Base-by-base conservation (phyloP, 2,888 invertebrate species). In the Philereme transversata region DNA sequence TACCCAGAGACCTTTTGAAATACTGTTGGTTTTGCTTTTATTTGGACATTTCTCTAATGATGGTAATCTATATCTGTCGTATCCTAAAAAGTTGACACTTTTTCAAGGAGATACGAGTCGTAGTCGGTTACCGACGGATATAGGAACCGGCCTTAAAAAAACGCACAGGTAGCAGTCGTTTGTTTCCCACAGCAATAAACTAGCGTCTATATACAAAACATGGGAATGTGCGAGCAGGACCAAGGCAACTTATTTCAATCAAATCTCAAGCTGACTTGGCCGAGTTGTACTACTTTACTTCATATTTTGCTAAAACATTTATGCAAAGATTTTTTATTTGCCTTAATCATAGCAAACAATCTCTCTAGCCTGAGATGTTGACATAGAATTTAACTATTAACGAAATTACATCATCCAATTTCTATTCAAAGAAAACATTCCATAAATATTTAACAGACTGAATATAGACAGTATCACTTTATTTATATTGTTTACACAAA, bases 381-480 rank as follows among this genome's bases (percentile, higher is more conserved):
- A n/a, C 5, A 7, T 41, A 8, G n/a, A 43, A n/a, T 43, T 8
- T 38, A 38, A 5, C 38, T 7, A 50, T 60, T 22, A 5, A 36
- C 35, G 44, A 48, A 58, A 48, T 48, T 9, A 64, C 68, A 71
- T 52, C 68, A 60, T 69, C 75, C 62, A 57, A 53, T 62, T 64
- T 58, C 48, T 57, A 51, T 61, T 61, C 51, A 60, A 62, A 54
- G 52, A 53, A 57, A 74, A 86, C 87, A 87, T 87, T 87, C 87
- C 87, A 84, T 78, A 75, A 60, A 70, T 75, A 76, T 76, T 72
- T 76, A 75, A 81, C 78, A 81, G 86, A 87, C 86, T 87, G 86
- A 87, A 67, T 72, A 70, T 82, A 58, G 53, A 51, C 51, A 43
- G 66, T 83, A 84, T 80, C 75, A 67, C 74, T 60, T 58, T 62